These are phyloP conservation scores for Smithornis capensis DNA, from an alignment of 2,113 vertebrate species.

Conservation along the genomic window DNA sequence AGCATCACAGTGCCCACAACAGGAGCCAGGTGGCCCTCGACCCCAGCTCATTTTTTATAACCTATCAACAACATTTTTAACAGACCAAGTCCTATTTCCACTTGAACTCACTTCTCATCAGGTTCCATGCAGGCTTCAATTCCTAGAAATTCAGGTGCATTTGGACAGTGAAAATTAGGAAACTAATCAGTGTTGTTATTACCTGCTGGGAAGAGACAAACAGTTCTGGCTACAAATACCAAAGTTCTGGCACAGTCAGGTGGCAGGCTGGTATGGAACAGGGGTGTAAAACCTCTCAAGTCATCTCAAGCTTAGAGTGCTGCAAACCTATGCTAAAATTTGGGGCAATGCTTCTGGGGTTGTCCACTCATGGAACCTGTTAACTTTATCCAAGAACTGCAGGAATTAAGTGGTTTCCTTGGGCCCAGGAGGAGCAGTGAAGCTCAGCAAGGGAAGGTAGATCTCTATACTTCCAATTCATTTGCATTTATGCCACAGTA, in stretches of 20 bases:
- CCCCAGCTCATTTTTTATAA: neutral
- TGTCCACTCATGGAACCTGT: neutral
- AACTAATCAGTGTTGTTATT: neutral
- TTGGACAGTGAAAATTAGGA: neutral
- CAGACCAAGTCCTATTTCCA: neutral
- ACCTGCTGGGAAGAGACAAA: neutral
- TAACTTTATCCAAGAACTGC: neutral
- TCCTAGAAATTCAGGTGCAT: conserved; percentile 24
- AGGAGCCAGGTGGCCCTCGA: neutral
- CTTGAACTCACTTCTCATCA: neutral
- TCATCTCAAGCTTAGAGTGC: neutral
- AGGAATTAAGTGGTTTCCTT: neutral
- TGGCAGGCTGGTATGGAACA: neutral
- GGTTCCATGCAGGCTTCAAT: neutral
- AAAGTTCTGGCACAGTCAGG: neutral
- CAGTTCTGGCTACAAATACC: neutral
- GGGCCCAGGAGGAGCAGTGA: neutral
- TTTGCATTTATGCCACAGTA: neutral
- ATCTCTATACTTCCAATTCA: fast-evolving
- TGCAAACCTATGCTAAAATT: neutral
- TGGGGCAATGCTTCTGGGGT: neutral
- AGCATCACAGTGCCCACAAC: neutral
- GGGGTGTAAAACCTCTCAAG: neutral
- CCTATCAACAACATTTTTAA: neutral
- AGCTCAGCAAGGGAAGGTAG: neutral